phyloP scores from a whole-genome alignment of 2,113 vertebrate genomes.

The Poicephalus meyeri region DNA sequence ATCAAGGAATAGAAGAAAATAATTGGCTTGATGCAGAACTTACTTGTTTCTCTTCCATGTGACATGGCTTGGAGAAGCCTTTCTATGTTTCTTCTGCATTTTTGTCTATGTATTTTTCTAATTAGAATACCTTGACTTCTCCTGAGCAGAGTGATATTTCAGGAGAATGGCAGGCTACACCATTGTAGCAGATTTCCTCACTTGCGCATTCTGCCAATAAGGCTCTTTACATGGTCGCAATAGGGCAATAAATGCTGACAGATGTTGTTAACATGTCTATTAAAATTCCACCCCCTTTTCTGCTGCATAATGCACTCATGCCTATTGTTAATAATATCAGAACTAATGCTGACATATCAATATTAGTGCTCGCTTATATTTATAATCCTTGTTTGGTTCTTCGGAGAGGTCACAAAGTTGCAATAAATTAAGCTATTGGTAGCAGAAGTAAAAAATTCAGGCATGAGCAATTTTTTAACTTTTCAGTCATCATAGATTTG shows the following conservation, averaged over 20 bases:
- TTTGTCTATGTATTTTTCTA: neutral
- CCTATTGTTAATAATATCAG: conserved; percentile 25
- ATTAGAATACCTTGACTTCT: neutral
- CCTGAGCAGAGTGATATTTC: neutral
- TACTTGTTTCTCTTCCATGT: neutral
- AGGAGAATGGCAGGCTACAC: neutral
- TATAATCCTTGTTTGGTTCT: neutral
- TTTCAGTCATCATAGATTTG: neutral
- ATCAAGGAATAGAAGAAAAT: neutral
- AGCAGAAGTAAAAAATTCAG: neutral
- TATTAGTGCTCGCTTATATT: neutral
- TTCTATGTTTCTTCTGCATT: neutral
- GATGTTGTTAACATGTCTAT: conserved; percentile 63
- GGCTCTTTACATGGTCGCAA: conserved; percentile 9
- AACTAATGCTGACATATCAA: neutral
- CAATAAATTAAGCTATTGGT: neutral
- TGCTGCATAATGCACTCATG: neutral
- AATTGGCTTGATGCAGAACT: neutral
- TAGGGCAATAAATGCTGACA: conserved; percentile 51
- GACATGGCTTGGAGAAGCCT: neutral
- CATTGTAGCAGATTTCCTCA: neutral
- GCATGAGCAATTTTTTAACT: neutral
- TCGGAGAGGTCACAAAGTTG: neutral
- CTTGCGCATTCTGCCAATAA: conserved; percentile 38
- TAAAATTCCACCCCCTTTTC: conserved; percentile 57